Evolutionary conservation across 1,140 invertebrate genomes (phyloP).

Genomic region (Trinorchestia longiramus): DNA sequence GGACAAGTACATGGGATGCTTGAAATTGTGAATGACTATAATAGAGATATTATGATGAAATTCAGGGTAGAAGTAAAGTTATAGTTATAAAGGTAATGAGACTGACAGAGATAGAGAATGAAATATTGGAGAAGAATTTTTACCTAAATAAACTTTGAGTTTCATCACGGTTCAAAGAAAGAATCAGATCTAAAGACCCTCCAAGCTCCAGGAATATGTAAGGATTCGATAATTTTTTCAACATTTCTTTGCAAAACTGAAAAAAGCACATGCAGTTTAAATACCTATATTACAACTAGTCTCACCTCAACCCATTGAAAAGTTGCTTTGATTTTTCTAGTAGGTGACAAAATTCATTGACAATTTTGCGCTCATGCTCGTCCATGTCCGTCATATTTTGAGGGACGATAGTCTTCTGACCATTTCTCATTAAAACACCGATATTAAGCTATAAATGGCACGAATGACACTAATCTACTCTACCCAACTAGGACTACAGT

Average conservation of each 20-base stretch:
- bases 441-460: background rate
- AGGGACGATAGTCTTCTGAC: conserved; percentile 35
- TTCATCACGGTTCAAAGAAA: too few species aligned
- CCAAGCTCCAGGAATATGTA: too few species aligned
- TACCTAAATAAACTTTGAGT: too few species aligned
- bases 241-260: background rate
- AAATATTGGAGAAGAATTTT: too few species aligned
- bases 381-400: conserved; percentile 69
- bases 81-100: too few species aligned
- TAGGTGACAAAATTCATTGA: conserved; percentile 95
- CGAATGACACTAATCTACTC: conserved; percentile 15
- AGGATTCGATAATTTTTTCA: background rate
- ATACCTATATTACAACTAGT: background rate
- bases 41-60: too few species aligned
- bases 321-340: conserved; percentile 97
- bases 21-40: too few species aligned
- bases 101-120: too few species aligned
- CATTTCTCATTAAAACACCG: conserved; percentile 38
- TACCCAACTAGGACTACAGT: background rate
- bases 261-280: background rate
- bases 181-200: too few species aligned
- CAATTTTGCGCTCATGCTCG: conserved; percentile 88
- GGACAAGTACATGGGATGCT: too few species aligned
- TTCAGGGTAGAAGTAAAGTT: too few species aligned
- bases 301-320: conserved; percentile 92